Base-by-base conservation (phyloP, 2,113 vertebrate genomes). In the Lasiurus borealis region DNA sequence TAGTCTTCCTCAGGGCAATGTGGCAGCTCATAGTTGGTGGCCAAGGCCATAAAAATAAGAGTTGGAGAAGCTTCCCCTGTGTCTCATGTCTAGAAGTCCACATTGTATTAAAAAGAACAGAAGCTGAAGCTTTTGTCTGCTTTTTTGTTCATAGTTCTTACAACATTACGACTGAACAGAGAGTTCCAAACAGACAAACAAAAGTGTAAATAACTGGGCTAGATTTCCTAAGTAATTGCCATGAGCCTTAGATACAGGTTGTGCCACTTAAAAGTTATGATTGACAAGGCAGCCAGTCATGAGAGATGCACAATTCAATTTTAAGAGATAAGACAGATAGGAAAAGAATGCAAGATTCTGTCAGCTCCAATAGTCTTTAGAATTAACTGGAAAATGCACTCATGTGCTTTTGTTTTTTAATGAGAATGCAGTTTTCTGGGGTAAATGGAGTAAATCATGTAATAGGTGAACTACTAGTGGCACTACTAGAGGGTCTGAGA, bases 161-260 rank as follows among this genome's bases (percentile, higher is more conserved):
- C 54, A n/a, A 80, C 40, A 71, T 57, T 69, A 4, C 18, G 69
- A 48, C 36, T 66, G 90, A 83, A 78, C 93, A 90, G 44, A 90
- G 46, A 57, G 59, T 73, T 80, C 48, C 44, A 54, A 66, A 91
- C n/a, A 88, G 93, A 72, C 13, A 48, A 25, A 40, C 21, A 4
- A 48, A 6, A 36, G 50, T 64, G 62, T 75, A 94, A 93, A 86
- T 62, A 83, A 82, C 40, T 50, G 62, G 50, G 31, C 31, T 83
- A 8, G 48, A 78, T 86, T 90, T 85, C 91, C 31, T 85, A 72
- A 73, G 48, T 36, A 84, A 95, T 78, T 75, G 71, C 46, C 76
- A 14, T 11, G 59, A 44, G 11, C 62, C 68, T 27, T 81, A 85
- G 59, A 76, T 62, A 62, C 59, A 27, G 25, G 25, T 62, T 62